A percentile compares a stretch with the other conserved stretches of the same genome.
phyloP scores from a whole-genome alignment of 2,113 vertebrate genomes.

The Buteo buteo region DNA sequence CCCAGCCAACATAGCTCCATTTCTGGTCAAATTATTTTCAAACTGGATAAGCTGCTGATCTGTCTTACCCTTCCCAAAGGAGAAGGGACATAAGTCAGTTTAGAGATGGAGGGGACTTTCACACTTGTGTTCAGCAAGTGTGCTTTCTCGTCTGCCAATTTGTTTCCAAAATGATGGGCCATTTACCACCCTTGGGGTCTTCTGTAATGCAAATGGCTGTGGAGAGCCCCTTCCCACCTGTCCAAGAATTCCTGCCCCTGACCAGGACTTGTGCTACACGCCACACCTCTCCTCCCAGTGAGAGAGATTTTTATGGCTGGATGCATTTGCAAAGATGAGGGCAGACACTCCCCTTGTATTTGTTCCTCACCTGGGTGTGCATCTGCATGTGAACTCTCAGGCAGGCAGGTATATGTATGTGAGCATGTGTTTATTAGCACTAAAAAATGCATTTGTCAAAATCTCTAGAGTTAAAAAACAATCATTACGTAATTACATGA shows the following conservation, averaged over 20 bases:
- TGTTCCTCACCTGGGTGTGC: conserved; percentile 28
- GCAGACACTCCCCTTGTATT: conserved; percentile 7
- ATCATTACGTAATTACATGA: conserved; percentile 35
- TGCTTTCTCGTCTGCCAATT: not conserved
- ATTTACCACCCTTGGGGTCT: not conserved
- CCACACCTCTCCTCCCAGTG: not conserved
- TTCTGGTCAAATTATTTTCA: not conserved
- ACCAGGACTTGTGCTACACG: not conserved
- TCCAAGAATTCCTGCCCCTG: not conserved
- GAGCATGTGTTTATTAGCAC: not conserved
- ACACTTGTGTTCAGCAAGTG: not conserved
- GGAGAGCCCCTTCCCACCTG: not conserved
- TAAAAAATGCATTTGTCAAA: conserved; percentile 41
- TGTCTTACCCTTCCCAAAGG: not conserved
- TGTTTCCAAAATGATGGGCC: not conserved
- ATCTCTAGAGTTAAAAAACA: conserved; percentile 56
- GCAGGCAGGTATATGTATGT: not conserved
- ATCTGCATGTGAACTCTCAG: not conserved
- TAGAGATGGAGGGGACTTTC: not conserved
- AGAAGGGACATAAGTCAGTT: not conserved
- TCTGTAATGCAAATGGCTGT: not conserved
- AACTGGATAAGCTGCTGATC: not conserved
- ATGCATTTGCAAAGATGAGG: not conserved
- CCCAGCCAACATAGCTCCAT: not conserved
- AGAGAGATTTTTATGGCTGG: not conserved